phyloP scores from a whole-genome alignment of 2,113 vertebrate species.

The Atrichornis clamosus region DNA sequence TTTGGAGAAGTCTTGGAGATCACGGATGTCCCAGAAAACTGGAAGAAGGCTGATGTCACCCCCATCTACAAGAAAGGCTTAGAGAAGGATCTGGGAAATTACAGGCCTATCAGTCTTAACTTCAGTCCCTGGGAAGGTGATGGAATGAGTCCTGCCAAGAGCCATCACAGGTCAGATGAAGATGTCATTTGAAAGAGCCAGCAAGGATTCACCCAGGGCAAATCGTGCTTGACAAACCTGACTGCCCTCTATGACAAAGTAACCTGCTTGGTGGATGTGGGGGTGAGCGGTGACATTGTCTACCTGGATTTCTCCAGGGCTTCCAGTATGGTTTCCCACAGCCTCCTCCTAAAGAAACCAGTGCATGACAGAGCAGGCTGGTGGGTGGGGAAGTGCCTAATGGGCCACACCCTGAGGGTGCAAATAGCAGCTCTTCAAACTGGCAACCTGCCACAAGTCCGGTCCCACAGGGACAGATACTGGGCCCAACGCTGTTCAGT shows the following conservation, averaged over 20 bases:
- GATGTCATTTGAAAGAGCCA: neutral
- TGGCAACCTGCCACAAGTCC: neutral
- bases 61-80: neutral
- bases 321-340: neutral
- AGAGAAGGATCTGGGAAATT: neutral
- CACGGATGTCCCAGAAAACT: neutral
- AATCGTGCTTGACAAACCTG: neutral
- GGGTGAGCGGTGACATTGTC: accelerated
- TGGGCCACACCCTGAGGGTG: neutral
- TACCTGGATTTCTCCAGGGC: neutral
- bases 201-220: neutral
- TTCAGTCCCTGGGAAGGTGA: neutral
- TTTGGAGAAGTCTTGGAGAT: neutral
- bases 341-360: neutral
- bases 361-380: neutral
- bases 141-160: neutral
- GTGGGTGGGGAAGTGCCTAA: neutral
- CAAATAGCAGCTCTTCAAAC: neutral
- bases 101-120: neutral
- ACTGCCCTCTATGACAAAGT: neutral
- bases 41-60: neutral
- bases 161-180: neutral
- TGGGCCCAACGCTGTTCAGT: neutral
- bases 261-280: neutral
- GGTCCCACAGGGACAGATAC: neutral